Base-by-base conservation (phyloP, 2,888 invertebrate genomes). In the Lycocerus yunnanus region DNA sequence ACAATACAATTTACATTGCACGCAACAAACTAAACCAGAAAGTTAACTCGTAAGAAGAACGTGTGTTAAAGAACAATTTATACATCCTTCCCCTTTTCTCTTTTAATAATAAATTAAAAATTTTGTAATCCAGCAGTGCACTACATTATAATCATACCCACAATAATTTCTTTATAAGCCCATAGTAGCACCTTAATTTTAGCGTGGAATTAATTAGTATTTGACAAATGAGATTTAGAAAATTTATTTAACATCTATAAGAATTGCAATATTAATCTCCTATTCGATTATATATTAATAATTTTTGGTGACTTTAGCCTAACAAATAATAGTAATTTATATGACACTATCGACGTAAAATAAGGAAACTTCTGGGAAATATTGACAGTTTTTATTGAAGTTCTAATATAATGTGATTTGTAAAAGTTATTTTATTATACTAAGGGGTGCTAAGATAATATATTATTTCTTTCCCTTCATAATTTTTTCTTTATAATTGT, bases 1-100 rank as follows among this genome's bases (percentile, higher is more conserved):
- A 81, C 82, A 82, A 81, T 81, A 80, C 82, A 81, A 80, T 18
- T 18, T 63, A 63, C 61, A 63, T 80, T 79, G 78, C 80, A 78
- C 78, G 81, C 80, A 80, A 81, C 79, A 78, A 80, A 77, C 80
- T 79, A 81, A 80, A 76, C 76, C 65, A 21, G 61, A 68, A 73
- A 76, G 73, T 76, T 73, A 67, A 21, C 69, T 69, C 63, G n/a
- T 58, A 72, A 75, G 72, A 68, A 69, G 58, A 66, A 67, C 71
- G 66, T 67, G 67, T 67, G 67, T 67, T 67, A 27, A 43, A 67
- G 58, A 21, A 18, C 58, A 71, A 66, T 71, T 71, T 71, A 71
- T 71, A 67, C 59, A 24, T 66, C 67, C 66, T 59, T 67, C 71
- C 71, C 58, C 14, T 15, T 15, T 58, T 59, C 20, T 43, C 43